Evolutionary conservation across 92 coral and sea anemone genomes (phyloP), one percentile per base, ranked within the genome.

Genomic region (Palythoa heliodiscus): DNA sequence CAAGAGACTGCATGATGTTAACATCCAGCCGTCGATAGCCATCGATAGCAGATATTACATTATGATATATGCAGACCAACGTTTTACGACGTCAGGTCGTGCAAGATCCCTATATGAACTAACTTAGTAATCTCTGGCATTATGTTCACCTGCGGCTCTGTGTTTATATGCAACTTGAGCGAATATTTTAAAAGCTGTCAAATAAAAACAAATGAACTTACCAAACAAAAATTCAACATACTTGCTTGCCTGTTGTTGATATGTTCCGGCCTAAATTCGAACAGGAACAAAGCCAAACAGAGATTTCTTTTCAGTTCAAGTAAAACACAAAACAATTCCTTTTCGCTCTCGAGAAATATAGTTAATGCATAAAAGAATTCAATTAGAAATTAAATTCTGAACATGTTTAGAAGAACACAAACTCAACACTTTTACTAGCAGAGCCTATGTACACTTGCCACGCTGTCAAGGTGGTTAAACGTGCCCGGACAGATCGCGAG

Each of bases 401-500:
- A 54, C 23, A 35, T 0, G 25, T 76, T 25, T 22, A 6, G 40
- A 13, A 15, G 15, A 1, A 6, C 23, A 29, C 48, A 4, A 20
- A 2, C 9, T 48, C 47, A 2, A 10, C 5, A 29, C 35, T 35
- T 7, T n/a, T 10, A 47, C 76, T 3, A 7, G 7, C 17, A n/a
- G 8, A 14, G 11, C 5, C 29, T 48, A 11, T 17, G 7, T 9
- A 5, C 19, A n/a, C 25, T n/a, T 10, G 81, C 81, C 81, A 76
- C 81, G 81, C 68, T 25, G 66, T 25, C 22, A 72, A 3, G 14
- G 1, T 29, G 48, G 35, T 29, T 3, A 22, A 29, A 53, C 67
- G 13, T 76, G 81, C 81, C 81, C 68, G 68, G 81, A 43, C 81
- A 76, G 4, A 54, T 76, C 81, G 11, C 50, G 61, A 24, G 25